Evolutionary conservation across 2,888 invertebrate species (phyloP), one percentile per base, ranked within the genome.

Genomic region (Ypsolopha scabrella): DNA sequence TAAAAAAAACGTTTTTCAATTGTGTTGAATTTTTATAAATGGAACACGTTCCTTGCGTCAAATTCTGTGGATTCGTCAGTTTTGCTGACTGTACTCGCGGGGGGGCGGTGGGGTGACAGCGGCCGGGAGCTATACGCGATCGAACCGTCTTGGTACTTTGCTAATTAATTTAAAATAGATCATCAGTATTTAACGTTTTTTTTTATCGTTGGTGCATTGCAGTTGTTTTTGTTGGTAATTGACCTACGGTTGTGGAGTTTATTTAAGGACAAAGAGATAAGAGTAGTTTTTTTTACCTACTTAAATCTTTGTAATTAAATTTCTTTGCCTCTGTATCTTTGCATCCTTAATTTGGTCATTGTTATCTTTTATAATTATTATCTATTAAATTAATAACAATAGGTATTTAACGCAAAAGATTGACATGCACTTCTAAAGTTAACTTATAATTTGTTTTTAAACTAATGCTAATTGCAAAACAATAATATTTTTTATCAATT

Each of bases 61-160:
- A 13, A 24, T 68, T 62, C 60, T 56, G 60, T 55, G 51, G 56
- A 54, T 60, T 67, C 68, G 62, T 65, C 65, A 63, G 65, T 73
- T 68, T 71, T 67, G 70, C 67, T 54, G 56, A 65, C 67, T 57
- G 60, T 67, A 65, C 60, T 51, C 63, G 65, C 64, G 61, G 60
- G 60, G 60, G 62, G 61, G 64, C 62, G 59, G 59, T 57, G 59
- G 52, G 46, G 57, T 60, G 49, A 64, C 54, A 6, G 46, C 57
- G 59, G 54, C 54, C n/a, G 39, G 24, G 9, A 14, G 6, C 6
- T 9, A n/a, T 11, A 39, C 4, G 34, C 37, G 36, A 7, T 7
- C 51, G 51, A 53, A 49, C 50, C 36, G 35, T 55, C 44, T 70
- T 70, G 69, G 58, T 69, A 58, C 56, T 65, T 65, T 49, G 63